These are phyloP conservation scores for Cygnus atratus DNA, from an alignment of 2,113 vertebrate species.

Conservation along the genomic window DNA sequence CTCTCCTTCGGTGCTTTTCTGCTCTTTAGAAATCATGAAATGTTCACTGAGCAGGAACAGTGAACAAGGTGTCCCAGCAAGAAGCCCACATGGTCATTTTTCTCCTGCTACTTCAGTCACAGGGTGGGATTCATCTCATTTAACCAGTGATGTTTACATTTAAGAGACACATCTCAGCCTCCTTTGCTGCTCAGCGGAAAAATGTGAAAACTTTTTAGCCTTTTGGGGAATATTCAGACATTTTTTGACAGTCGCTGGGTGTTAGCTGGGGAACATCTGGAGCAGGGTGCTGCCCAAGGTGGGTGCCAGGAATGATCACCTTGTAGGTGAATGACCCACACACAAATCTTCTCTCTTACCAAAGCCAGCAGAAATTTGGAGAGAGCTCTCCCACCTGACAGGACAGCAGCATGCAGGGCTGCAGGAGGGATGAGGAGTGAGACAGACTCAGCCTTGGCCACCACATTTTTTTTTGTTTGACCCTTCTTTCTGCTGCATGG, in stretches of 20 bases:
- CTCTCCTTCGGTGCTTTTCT: background rate
- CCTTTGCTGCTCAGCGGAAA: background rate
- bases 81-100: background rate
- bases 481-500: background rate
- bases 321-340: background rate
- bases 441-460: background rate
- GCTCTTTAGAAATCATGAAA: background rate
- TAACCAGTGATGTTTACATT: background rate
- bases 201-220: background rate
- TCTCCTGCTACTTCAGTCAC: background rate
- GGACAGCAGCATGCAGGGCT: too few species aligned
- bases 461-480: background rate
- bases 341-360: background rate
- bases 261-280: background rate
- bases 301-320: background rate
- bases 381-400: background rate
- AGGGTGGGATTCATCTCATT: background rate
- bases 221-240: background rate
- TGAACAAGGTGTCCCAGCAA: background rate
- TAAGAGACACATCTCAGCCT: background rate
- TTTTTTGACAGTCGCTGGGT: background rate
- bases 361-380: rapidly evolving
- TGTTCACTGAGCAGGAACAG: background rate
- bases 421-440: background rate
- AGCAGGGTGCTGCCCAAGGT: background rate